These are phyloP conservation scores for Pyrocephalus nanus DNA, from an alignment of 2,797 vertebrate species.

Conservation along the genomic window DNA sequence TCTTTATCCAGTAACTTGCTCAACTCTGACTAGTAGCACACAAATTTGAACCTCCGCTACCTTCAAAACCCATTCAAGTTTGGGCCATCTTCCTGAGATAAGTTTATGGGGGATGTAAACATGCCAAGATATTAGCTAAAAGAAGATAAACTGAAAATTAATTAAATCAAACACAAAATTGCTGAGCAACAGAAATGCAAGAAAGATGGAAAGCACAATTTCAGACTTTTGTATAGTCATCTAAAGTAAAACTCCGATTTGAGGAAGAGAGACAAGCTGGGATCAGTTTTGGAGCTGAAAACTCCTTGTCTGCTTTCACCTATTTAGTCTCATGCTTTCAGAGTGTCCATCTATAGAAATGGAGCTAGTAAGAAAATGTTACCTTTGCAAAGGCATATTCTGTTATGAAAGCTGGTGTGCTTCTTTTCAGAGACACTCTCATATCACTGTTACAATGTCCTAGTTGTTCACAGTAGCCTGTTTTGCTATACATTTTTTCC, in stretches of 20 bases:
- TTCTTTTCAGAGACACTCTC: background rate
- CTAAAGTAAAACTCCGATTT: background rate
- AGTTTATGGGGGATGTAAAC: background rate
- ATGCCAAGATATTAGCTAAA: background rate
- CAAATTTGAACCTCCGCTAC: background rate
- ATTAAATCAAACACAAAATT: background rate
- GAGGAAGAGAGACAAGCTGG: background rate
- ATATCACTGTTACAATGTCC: background rate
- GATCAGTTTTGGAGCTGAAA: background rate
- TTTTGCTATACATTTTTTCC: background rate
- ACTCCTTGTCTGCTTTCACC: background rate
- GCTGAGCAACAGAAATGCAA: background rate
- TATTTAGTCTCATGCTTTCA: background rate
- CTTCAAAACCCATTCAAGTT: accelerated
- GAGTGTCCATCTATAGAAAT: background rate
- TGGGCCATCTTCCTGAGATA: background rate
- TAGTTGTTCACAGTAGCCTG: background rate
- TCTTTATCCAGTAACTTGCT: background rate
- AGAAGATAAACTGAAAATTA: background rate
- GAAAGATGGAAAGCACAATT: background rate
- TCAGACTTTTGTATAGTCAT: background rate
- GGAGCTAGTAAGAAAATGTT: background rate
- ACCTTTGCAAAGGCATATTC: background rate
- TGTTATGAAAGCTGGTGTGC: background rate
- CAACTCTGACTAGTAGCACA: background rate